Conservation (phyloP, 2,888 invertebrate genomes). For the Pterobdella sp. region DNA sequence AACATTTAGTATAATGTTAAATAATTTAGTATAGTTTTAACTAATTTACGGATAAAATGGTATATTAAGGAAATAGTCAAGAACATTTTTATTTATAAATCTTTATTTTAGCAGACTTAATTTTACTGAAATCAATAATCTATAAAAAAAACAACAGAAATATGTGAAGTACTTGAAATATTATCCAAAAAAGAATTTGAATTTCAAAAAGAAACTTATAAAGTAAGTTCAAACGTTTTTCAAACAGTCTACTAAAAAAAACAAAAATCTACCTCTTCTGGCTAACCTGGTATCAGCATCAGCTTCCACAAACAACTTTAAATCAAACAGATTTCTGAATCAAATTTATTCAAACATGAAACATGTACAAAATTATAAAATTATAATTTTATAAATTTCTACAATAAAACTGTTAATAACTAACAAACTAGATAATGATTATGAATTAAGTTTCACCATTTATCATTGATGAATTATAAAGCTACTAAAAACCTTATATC, state of each 20-base stretch:
- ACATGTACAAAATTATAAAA: no score
- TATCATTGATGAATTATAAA: not conserved
- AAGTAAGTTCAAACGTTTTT: no score
- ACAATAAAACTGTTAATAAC: not conserved
- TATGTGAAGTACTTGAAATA: no score
- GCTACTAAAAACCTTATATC: slow-evolving; percentile 62
- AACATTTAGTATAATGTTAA: no score
- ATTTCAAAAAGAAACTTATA: no score
- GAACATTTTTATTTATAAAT: no score
- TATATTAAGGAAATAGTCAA: no score
- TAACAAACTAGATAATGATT: not conserved
- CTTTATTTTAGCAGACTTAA: not conserved
- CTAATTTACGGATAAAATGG: no score
- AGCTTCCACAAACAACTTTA: slow-evolving; percentile 98
- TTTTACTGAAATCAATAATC: not conserved
- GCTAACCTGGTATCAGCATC: slow-evolving; percentile 95
- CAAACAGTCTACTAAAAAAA: no score
- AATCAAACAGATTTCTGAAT: slow-evolving; percentile 67
- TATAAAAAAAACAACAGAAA: slow-evolving; percentile 17
- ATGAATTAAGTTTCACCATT: not conserved
- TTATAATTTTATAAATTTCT: not conserved
- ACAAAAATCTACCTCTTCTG: slow-evolving; percentile 82
- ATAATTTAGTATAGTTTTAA: no score
- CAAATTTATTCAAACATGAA: not conserved
- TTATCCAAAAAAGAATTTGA: no score